These are phyloP conservation scores for Toxotes lorentzi DNA, from an alignment of 2,797 vertebrate genomes.

Conservation along the genomic window DNA sequence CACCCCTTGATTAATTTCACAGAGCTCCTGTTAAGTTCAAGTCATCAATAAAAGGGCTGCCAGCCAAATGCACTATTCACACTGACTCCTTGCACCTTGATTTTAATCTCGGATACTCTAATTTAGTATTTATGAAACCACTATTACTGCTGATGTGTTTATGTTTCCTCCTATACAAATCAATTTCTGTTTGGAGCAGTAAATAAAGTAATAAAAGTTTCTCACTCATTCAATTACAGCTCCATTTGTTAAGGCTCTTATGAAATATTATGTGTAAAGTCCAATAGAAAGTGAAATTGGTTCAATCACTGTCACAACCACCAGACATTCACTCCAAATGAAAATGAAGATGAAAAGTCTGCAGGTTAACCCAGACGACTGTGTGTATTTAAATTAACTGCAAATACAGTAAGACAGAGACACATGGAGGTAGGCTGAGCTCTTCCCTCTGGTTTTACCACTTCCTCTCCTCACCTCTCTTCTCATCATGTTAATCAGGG, in stretches of 20 bases:
- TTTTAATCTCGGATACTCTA: neutral
- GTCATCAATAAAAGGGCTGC: conserved; percentile 16
- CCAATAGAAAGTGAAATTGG: neutral
- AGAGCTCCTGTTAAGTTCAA: conserved; percentile 7
- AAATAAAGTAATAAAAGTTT: neutral
- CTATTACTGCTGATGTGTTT: neutral
- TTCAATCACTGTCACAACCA: conserved; percentile 1
- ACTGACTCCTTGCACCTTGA: neutral
- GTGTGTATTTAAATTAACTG: conserved; percentile 4
- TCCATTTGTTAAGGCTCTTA: neutral
- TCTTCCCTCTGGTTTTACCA: conserved; percentile 21
- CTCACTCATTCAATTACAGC: neutral
- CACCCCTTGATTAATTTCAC: conserved; percentile 8
- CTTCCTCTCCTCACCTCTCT: neutral
- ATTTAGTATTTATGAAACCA: neutral
- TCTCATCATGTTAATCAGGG: conserved; percentile 16
- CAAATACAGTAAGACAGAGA: conserved; percentile 3
- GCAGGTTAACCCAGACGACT: neutral
- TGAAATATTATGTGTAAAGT: neutral
- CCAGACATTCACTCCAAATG: neutral
- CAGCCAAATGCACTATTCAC: conserved; percentile 15
- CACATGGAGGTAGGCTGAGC: conserved; percentile 5
- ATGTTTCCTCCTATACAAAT: neutral
- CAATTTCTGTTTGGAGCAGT: neutral
- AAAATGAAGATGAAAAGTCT: neutral